These are phyloP conservation scores for Ondatra zibethicus DNA, from an alignment of 2,113 vertebrate species.

Conservation along the genomic window DNA sequence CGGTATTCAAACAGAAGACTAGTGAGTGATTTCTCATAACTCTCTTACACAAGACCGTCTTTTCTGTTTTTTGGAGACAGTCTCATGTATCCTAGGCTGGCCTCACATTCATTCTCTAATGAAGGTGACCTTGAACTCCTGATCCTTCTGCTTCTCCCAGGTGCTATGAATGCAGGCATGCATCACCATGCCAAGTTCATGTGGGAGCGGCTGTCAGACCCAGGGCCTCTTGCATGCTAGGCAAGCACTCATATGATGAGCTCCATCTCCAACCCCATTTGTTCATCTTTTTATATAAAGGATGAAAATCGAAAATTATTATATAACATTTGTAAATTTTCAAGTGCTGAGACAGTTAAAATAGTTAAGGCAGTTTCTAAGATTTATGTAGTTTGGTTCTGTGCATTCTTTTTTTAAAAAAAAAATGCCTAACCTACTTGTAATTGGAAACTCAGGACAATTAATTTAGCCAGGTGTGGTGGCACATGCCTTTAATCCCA, in stretches of 20 bases:
- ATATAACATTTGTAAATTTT: conserved; percentile 12
- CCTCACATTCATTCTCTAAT: neutral
- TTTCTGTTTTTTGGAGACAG: neutral
- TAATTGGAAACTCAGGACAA: conserved; percentile 15
- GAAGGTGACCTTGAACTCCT: neutral
- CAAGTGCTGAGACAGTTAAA: conserved; percentile 17
- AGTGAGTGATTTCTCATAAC: conserved; percentile 15
- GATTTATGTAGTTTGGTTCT: conserved; percentile 33
- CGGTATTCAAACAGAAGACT: conserved; percentile 53
- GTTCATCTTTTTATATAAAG: conserved; percentile 32
- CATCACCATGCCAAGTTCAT: neutral
- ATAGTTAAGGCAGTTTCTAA: conserved; percentile 48
- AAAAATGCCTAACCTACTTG: conserved; percentile 23
- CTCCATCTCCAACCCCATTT: neutral
- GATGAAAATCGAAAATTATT: conserved; percentile 30
- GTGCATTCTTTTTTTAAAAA: neutral
- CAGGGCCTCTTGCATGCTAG: neutral
- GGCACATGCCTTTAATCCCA: neutral
- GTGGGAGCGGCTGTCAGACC: neutral
- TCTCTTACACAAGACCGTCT: neutral
- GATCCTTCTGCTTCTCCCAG: neutral
- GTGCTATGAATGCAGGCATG: neutral
- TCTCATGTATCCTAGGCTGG: neutral
- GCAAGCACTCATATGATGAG: neutral
- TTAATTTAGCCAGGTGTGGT: neutral